Base-by-base conservation (phyloP, 2,113 vertebrate species). In the Calyptomena viridis region DNA sequence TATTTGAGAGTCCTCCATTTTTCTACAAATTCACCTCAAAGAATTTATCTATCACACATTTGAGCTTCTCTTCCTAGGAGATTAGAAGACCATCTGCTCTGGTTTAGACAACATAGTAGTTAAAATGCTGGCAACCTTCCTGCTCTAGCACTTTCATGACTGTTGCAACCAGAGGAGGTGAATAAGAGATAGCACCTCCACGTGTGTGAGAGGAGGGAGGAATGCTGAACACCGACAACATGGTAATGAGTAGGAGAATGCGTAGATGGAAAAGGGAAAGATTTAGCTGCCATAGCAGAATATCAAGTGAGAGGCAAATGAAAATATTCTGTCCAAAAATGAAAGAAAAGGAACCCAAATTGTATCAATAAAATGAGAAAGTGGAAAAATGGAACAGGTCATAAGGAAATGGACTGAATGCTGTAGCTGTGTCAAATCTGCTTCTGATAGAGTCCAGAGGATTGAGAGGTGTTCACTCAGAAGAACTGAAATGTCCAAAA, bases 71-170 rank as follows among this genome's bases (percentile, higher is more conserved):
- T 92, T 90, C 73, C 60, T 89, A 77, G 86, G 80, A 94, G 86
- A 93, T 86, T 87, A 86, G 76, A 91, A 90, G 60, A 96, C 93
- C 83, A 95, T 95, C 94, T 96, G 94, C 75, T 94, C 79, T 90
- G 92, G 92, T 96, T 96, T 96, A 93, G 90, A 89, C 88, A 96
- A 94, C 90, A 94, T 76, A 84, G 87, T 67, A 94, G 85, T 95
- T 95, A 80, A 94, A 94, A 94, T 95, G 72, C 85, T 97, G 90
- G 83, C 87, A 93, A 63, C 60, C 60, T 90, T 95, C 76, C 67
- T 92, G 44, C 76, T 90, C 64, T 59, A 85, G 81, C 91, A 78
- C 76, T 94, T 84, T 27, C 68, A 52, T 88, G 85, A 56, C 87
- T 92, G 84, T 55, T 97, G 89, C 93, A 88, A 87, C 77, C 46